Conservation (phyloP, 2,113 vertebrate genomes). For the Odocoileus virginianus region DNA sequence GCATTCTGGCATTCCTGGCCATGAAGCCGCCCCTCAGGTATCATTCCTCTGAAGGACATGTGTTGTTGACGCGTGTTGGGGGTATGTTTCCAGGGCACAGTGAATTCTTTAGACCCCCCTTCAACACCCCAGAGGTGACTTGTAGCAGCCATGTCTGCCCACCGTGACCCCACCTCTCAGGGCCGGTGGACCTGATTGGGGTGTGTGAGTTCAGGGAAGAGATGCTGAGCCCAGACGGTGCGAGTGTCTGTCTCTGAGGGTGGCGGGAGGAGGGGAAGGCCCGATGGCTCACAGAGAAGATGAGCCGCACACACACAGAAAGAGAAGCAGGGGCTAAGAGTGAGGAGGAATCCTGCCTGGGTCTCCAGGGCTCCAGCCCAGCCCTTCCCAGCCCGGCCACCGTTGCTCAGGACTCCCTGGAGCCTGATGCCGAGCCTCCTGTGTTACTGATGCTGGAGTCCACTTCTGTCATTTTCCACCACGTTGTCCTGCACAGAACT, state of each 20-base stretch:
- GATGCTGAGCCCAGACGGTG: neutral
- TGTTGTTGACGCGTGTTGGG: neutral
- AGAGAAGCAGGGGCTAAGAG: neutral
- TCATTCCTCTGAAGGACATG: neutral
- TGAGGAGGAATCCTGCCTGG: neutral
- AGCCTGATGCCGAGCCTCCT: neutral
- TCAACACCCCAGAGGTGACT: neutral
- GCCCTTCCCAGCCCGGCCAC: neutral
- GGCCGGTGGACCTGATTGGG: too few species aligned
- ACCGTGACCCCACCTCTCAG: neutral
- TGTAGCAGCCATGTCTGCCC: neutral
- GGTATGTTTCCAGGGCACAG: neutral
- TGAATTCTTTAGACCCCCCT: neutral
- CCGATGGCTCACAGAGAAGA: neutral
- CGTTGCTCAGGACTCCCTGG: neutral
- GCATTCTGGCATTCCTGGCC: neutral
- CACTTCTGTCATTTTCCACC: neutral
- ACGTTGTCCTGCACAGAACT: neutral
- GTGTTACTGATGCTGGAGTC: neutral
- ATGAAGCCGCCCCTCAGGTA: neutral
- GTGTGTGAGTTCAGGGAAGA: neutral
- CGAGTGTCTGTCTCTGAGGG: neutral
- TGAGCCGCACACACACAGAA: neutral
- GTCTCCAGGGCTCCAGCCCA: neutral
- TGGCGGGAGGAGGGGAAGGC: neutral